Conservation (phyloP, 2,888 invertebrate genomes). For the Caenorhabditis zanzibari region DNA sequence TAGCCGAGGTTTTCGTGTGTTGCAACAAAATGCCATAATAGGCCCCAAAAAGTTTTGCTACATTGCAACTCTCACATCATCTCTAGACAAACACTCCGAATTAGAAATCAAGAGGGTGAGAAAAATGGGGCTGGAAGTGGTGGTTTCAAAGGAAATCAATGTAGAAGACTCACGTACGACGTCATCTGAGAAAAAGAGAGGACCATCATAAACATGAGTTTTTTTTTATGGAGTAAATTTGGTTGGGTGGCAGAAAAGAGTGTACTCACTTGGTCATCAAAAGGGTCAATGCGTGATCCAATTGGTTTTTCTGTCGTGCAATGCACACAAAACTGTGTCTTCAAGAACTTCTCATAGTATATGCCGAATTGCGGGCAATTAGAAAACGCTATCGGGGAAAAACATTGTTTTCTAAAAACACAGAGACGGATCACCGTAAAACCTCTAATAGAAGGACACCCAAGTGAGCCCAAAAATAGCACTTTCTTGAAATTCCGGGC, state of each 20-base stretch:
- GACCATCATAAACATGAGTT: conserved; percentile 36
- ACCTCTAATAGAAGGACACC: no score
- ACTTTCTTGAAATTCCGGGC: no score
- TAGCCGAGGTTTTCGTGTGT: conserved; percentile 7
- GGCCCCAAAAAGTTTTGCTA: conserved; percentile 42
- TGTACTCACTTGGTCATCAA: conserved; percentile 1
- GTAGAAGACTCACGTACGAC: conserved; percentile 5
- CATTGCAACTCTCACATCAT: conserved; percentile 35
- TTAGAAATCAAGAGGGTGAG: conserved; percentile 16
- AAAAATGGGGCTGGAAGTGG: conserved; percentile 19
- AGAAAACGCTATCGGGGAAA: neutral
- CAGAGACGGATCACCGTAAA: neutral
- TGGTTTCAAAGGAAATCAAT: conserved; percentile 34
- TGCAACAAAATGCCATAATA: conserved; percentile 58
- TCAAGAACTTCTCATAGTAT: conserved; percentile 26
- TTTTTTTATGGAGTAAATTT: conserved; percentile 18
- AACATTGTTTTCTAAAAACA: conserved; percentile 4
- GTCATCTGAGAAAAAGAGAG: conserved; percentile 41
- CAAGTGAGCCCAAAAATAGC: no score
- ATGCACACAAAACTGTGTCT: conserved; percentile 38
- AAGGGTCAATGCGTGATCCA: conserved; percentile 17
- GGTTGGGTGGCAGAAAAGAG: neutral
- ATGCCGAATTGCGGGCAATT: conserved; percentile 35
- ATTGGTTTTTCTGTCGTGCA: conserved; percentile 28
- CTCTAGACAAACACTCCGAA: conserved; percentile 60